A percentile compares a stretch with the other conserved stretches of the same genome.
These are phyloP conservation scores for Genyomyrus donnyi DNA, from an alignment of 2,113 vertebrate genomes.

Conservation along the genomic window DNA sequence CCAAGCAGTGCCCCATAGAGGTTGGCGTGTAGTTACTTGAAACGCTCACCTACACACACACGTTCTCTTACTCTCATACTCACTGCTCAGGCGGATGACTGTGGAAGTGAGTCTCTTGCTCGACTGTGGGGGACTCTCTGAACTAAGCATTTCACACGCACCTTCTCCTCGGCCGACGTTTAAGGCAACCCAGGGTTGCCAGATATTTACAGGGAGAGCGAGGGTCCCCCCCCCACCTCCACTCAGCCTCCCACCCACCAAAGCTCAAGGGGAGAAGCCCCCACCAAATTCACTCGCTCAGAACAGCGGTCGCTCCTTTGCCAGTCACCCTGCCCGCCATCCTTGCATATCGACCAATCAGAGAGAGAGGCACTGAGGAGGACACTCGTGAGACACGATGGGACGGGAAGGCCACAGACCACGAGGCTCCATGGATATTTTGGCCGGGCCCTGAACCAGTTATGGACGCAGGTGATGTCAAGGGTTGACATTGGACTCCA, in stretches of 20 bases:
- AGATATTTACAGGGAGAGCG: constrained; percentile 17
- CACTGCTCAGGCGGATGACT: constrained; percentile 58
- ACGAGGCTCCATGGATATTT: constrained; percentile 58
- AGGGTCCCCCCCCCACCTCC: background rate
- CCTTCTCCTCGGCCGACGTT: background rate
- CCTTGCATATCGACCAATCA: constrained; percentile 32
- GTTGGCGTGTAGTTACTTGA: background rate
- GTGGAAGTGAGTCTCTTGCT: constrained; percentile 55
- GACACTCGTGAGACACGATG: constrained; percentile 22
- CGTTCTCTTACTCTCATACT: constrained; percentile 30
- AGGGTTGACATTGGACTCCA: constrained; percentile 41
- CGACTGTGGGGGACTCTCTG: constrained; percentile 45
- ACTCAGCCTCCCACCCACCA: background rate
- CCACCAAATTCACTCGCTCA: background rate
- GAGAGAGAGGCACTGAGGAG: constrained; percentile 36
- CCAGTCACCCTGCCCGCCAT: background rate
- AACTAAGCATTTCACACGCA: constrained; percentile 45
- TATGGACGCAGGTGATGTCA: constrained; percentile 39
- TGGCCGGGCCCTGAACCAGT: constrained; percentile 49
- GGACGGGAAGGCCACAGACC: constrained; percentile 41
- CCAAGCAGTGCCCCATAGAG: background rate
- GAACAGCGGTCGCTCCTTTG: background rate
- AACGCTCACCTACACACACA: background rate
- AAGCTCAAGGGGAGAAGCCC: no score
- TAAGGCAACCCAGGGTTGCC: background rate